Evolutionary conservation across 2,113 vertebrate species (phyloP), one percentile per base, ranked within the genome.

Genomic region (Callionymus lyra): DNA sequence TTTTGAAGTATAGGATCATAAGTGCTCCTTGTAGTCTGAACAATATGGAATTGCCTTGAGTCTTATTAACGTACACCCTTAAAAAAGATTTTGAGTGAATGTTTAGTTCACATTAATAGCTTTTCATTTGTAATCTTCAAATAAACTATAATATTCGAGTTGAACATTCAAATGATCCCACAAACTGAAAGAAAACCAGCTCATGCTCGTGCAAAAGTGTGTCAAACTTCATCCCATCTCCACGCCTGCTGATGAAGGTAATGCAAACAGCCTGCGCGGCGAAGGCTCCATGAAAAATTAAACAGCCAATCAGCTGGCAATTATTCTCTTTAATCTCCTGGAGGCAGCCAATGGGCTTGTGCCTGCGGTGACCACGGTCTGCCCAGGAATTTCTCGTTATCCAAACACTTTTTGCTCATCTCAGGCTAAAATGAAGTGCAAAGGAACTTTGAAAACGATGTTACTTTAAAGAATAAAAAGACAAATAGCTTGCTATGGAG

Each of bases 291-390:
- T 84, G 58, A 83, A 86, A 85, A 73, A 79, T 82, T 85, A 60
- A 86, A 76, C 55, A 83, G 74, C 82, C 82, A 86, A 87, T 86
- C 82, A 85, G 77, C 56, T 80, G 81, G 80, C 83, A 85, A 81
- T 82, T 85, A 84, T 85, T 84, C 79, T 76, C 81, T 84, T 82
- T 87, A 84, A 87, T 85, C 82, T 85, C 84, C 81, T 59, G 44
- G 65, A 84, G 83, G 82, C 65, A 86, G 85, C 84, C 83, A 84
- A 82, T 82, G 74, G 83, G 76, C 44, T 72, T 68, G 60, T 64
- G 77, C 84, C 82, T 67, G 53, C 40, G 60, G 84, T 80, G 60
- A 40, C 67, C 65, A 53, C 16, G 59, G 69, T 67, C 81, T 76
- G 63, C 68, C 58, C 69, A 81, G 71, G 62, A 66, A 44, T 63